Evolutionary conservation across 2,888 invertebrate genomes (phyloP).

Genomic region (Pollenia amentaria): DNA sequence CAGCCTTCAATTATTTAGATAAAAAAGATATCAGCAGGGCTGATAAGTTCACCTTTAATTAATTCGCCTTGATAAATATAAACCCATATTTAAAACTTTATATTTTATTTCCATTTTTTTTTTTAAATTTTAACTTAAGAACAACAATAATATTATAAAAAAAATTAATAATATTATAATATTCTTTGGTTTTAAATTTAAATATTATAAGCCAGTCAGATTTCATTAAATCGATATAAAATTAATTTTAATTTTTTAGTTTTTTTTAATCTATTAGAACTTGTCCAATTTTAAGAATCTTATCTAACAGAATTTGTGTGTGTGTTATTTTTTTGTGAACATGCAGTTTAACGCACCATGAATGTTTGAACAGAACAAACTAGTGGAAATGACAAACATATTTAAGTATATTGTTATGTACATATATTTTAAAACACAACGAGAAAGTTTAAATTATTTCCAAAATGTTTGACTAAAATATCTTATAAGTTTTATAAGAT

Average conservation of each 20-base stretch:
- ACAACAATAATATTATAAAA: too few species aligned
- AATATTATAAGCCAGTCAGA: not conserved
- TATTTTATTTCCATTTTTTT: too few species aligned
- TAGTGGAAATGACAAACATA: not conserved
- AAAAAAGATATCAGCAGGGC: too few species aligned
- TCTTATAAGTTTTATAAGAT: conserved; percentile 19
- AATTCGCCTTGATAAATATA: too few species aligned
- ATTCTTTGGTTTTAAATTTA: not conserved
- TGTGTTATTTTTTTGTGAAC: too few species aligned
- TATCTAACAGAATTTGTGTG: not conserved
- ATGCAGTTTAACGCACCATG: too few species aligned
- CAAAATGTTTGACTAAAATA: not conserved
- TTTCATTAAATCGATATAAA: not conserved
- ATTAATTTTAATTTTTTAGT: not conserved
- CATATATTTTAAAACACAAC: not conserved
- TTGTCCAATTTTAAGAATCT: not conserved
- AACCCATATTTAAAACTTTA: too few species aligned
- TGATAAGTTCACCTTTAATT: too few species aligned
- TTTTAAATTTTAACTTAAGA: too few species aligned
- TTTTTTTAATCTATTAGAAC: not conserved
- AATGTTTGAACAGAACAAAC: too few species aligned
- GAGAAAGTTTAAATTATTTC: conserved; percentile 41
- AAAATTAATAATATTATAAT: too few species aligned
- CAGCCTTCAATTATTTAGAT: too few species aligned
- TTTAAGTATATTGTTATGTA: not conserved